Evolutionary conservation across 2,797 vertebrate species (phyloP), one percentile per base, ranked within the genome.

Genomic region (Ambastaia sidthimunki): DNA sequence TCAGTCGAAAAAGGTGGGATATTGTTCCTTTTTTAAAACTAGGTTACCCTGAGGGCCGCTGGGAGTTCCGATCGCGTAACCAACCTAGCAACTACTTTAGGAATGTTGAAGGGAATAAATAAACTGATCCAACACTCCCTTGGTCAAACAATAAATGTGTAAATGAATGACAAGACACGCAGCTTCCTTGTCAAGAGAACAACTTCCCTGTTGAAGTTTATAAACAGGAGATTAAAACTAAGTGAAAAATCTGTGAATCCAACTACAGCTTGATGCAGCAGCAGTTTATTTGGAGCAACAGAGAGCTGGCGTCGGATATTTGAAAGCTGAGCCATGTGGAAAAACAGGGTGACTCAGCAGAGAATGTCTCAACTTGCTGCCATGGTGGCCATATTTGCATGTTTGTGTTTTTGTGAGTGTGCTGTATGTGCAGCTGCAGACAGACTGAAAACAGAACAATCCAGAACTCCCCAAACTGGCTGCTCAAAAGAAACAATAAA

Each of bases 331-430:
- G 77, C 63, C 44, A 15, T 74, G 65, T 55, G 77, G 67, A 71
- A 81, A 72, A 76, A 71, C 47, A 54, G 34, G 18, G 67, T 83
- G 78, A 75, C 70, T 83, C 82, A 80, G 73, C 80, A 71, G 16
- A 74, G 34, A 54, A 63, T 70, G 74, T 76, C 62, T 77, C 65
- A 57, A 44, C 48, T 71, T 71, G 71, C 54, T 62, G 54, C 50
- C 59, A 75, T 59, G 68, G 67, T 62, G 52, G 77, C 70, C 48
- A 63, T 55, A 71, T 80, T 78, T 63, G 74, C 81, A 71, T 57
- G 50, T 67, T 81, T 76, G 70, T 72, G 54, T 81, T 55, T 28
- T 65, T 70, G 70, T 48, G 21, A 31, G 16, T 11, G 65, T 55
- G 34, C 44, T 55, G 57, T 41, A 67, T 47, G 59, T 62, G 11